These are phyloP conservation scores for Gadus chalcogrammus DNA, from an alignment of 2,113 vertebrate species.

Conservation along the genomic window DNA sequence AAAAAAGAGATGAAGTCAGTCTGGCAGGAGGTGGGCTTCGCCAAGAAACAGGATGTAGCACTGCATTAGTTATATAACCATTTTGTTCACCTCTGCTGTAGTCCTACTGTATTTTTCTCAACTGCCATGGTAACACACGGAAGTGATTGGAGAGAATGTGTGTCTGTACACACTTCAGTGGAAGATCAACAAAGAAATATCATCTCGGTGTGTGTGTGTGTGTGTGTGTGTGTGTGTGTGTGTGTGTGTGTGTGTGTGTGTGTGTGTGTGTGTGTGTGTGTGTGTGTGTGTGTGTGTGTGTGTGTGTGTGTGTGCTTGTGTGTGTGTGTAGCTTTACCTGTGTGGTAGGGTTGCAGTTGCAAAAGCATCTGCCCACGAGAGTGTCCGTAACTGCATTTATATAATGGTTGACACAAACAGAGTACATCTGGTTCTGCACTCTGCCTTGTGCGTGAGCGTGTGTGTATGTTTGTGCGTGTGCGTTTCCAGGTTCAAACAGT, in stretches of 20 bases:
- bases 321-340: too few relatives aligned
- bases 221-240: conserved; percentile 13
- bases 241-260: neutral
- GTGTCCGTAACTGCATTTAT: too few relatives aligned
- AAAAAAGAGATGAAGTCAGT: conserved; percentile 18
- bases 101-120: conserved; percentile 67
- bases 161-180: conserved; percentile 6
- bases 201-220: conserved; percentile 10
- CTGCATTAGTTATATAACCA: conserved; percentile 73
- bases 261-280: too few relatives aligned
- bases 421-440: too few relatives aligned
- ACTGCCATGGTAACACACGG: conserved; percentile 68
- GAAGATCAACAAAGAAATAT: conserved; percentile 2
- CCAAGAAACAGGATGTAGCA: conserved; percentile 65
- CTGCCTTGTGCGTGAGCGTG: too few relatives aligned
- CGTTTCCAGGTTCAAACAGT: too few relatives aligned
- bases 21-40: conserved; percentile 50
- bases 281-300: conserved; percentile 12
- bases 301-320: too few relatives aligned
- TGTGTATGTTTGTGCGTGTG: too few relatives aligned
- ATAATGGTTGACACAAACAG: too few relatives aligned
- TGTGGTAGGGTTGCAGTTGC: too few relatives aligned
- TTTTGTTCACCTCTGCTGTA: conserved; percentile 73
- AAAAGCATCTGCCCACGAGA: too few relatives aligned
- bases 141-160: conserved; percentile 32